These are phyloP conservation scores for Macrosoma leucophasiata DNA, from an alignment of 2,888 invertebrate species.

Conservation along the genomic window DNA sequence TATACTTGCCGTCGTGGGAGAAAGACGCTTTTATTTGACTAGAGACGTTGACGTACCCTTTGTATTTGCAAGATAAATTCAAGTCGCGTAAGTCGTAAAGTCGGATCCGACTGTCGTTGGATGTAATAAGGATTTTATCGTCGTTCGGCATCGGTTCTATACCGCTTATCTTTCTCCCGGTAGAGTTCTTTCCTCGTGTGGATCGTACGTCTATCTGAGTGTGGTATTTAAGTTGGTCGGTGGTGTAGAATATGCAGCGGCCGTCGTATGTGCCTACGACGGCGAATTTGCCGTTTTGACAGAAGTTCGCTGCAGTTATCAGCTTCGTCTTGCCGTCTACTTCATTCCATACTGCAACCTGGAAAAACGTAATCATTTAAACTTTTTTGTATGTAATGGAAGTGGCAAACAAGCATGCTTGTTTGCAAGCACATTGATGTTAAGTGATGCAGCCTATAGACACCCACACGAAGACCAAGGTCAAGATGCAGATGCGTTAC, in stretches of 20 bases:
- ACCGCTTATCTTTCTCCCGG: conserved; percentile 96
- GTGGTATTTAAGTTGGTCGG: conserved; percentile 98
- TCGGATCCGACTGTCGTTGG: conserved; percentile 97
- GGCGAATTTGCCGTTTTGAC: conserved; percentile 97
- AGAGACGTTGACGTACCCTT: conserved; percentile 92
- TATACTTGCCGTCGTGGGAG: conserved; percentile 97
- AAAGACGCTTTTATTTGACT: conserved; percentile 99
- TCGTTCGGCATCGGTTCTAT: conserved; percentile 97
- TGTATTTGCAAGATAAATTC: conserved; percentile 96
- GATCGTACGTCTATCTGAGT: conserved; percentile 98
- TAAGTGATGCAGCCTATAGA: too few species aligned
- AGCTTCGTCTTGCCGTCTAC: conserved; percentile 95
- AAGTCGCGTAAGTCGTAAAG: conserved; percentile 96
- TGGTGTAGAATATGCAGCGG: conserved; percentile 97
- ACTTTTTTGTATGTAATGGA: too few species aligned
- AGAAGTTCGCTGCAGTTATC: conserved; percentile 98
- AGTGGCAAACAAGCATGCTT: too few species aligned
- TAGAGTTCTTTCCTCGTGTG: conserved; percentile 95
- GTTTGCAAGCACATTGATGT: too few species aligned
- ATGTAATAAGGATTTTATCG: conserved; percentile 97
- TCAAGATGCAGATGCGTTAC: too few species aligned
- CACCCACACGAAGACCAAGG: too few species aligned
- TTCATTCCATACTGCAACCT: conserved; percentile 98
- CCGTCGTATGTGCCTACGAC: conserved; percentile 99
- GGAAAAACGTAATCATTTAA: conserved; percentile 9